Base-by-base conservation (phyloP, 2,888 invertebrate genomes). In the Ochropleura plecta region DNA sequence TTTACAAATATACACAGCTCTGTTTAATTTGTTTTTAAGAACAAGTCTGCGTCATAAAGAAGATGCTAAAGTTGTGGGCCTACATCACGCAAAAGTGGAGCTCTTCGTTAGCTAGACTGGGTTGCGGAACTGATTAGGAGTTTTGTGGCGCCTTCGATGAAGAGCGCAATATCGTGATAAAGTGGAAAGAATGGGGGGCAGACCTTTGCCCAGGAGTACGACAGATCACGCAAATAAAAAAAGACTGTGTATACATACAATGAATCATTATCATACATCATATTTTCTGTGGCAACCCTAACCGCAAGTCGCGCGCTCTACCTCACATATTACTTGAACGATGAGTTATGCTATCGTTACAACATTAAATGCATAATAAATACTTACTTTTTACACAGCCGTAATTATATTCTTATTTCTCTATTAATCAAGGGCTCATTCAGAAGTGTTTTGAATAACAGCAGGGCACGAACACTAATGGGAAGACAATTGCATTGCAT, bases 291-390 rank as follows among this genome's bases (percentile, higher is more conserved):
- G 64, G 5, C 85, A 86, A 62, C 86, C 86, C 81, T 85, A 16
- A 3, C 0, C 0, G 9, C 18, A 4, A 65, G 66, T 70, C 44
- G 62, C n/a, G 70, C 83, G 68, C 70, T 83, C 63, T 64, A 70
- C 48, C 77, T 70, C 70, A 48, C 67, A 70, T 44, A 62, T 63
- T 79, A 78, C 74, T 75, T 30, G 80, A 71, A 62, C 69, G 80
- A 85, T 73, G 80, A 84, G 87, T 86, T 87, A 84, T 87, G 80
- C 65, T 82, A 84, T 77, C 70, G 62, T 86, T 87, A 86, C 87
- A 79, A 73, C 82, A 86, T 66, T 77, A 69, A 72, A 69, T 79
- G 82, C 82, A 84, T 85, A 80, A 78, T 76, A 74, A 78, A 81
- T 77, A 79, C 51, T 70, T 59, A 72, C 59, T 80, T 80, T 82